Evolutionary conservation across 2,888 invertebrate species (phyloP).

Genomic region (Lobophora halterata): DNA sequence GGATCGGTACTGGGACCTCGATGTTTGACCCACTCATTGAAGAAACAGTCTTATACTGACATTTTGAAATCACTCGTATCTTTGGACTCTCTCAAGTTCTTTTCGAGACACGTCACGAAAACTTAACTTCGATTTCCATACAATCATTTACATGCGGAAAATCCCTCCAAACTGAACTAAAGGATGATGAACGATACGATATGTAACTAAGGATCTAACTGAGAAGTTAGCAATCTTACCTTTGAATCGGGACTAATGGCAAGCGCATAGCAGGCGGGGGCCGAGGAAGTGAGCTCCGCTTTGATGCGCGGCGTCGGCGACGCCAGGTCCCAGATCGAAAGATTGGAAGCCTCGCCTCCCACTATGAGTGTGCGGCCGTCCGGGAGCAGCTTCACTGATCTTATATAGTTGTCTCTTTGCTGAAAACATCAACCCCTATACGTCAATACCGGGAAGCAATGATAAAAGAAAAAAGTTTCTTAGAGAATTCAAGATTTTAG

Average conservation of each 20-base stretch:
- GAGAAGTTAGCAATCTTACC: constrained; percentile 50
- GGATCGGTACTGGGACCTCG: no score
- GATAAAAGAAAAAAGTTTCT: neutral
- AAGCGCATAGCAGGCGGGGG: constrained; percentile 98
- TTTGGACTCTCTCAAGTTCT: no score
- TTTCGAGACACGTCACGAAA: no score
- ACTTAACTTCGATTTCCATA: no score
- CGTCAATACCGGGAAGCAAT: no score
- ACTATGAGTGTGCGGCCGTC: constrained; percentile 97
- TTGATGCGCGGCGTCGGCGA: constrained; percentile 95
- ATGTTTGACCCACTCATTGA: no score
- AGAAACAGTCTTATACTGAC: no score
- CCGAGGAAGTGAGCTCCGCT: constrained; percentile 95
- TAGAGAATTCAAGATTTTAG: constrained; percentile 1
- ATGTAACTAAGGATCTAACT: no score
- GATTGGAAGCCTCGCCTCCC: constrained; percentile 96
- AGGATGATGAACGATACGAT: no score
- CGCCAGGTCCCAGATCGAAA: constrained; percentile 97
- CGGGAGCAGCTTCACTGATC: constrained; percentile 95
- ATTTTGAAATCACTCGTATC: no score
- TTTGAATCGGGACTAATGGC: constrained; percentile 98
- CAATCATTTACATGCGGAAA: no score
- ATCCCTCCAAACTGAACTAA: no score
- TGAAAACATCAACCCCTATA: constrained; percentile 52
- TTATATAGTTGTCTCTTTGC: constrained; percentile 97